Base-by-base conservation (phyloP, 2,888 invertebrate genomes). In the Actias luna region DNA sequence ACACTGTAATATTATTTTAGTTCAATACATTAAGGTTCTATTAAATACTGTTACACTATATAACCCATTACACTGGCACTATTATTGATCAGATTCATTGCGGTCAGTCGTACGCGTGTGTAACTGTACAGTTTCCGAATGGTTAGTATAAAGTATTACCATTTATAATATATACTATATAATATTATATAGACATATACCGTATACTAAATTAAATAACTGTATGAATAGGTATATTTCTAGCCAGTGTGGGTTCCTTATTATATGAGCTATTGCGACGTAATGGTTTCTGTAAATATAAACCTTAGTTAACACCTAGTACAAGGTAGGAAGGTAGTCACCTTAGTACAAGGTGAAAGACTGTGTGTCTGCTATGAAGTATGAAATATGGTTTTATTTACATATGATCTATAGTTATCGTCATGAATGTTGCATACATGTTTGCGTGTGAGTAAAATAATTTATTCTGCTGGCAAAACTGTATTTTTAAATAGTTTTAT, bases 231-330 rank as follows among this genome's bases (percentile, higher is more conserved):
- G 7, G 29, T 29, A n/a, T 5, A 29, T 50, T 12, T 55, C 3
- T 29, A 29, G 18, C 29, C n/a, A 16, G 29, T 29, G 29, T n/a
- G n/a, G n/a, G 55, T 29, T n/a, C 27, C 8, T 55, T 29, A 55
- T 29, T 55, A n/a, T 55, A 16, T 29, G 27, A 29, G 16, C 29
- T 16, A 29, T 29, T 55, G 55, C 29, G 18, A 27, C n/a, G 55
- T 55, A 55, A 55, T 55, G 55, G 55, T 29, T 55, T 29, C 29
- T 29, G 55, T 55, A 55, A 29, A 55, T 29, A 55, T 55, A 55
- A 29, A 22, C 55, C 55, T 55, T 27, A 55, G 25, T 25, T n/a
- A n/a, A n/a, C n/a, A n/a, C n/a, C n/a, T n/a, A n/a, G n/a, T n/a
- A n/a, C n/a, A n/a, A n/a, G n/a, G n/a, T n/a, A n/a, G n/a, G n/a